phyloP scores from a whole-genome alignment of 2,113 vertebrate species.

The Myanophis thanlyinensis region DNA sequence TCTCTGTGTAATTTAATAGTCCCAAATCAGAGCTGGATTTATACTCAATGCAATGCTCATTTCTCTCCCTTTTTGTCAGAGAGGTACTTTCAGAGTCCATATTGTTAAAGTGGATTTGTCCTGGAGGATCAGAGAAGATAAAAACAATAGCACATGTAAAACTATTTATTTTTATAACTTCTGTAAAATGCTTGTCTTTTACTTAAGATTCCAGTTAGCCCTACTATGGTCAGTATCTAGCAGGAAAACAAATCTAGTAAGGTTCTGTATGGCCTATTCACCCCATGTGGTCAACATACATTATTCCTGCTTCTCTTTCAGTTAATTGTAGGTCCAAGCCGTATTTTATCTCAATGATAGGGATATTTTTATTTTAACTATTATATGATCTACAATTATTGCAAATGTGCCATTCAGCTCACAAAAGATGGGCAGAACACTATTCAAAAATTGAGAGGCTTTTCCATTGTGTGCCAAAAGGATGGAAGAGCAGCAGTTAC shows the following conservation, averaged over 20 bases:
- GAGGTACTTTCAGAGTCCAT: background rate
- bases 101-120: background rate
- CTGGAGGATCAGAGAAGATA: background rate
- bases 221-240: background rate
- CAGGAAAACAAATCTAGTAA: background rate
- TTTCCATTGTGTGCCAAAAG: constrained; percentile 30
- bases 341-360: background rate
- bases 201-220: background rate
- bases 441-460: background rate
- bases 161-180: background rate
- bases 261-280: background rate
- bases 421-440: background rate
- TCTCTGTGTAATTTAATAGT: background rate
- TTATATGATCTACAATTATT: background rate
- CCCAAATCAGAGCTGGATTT: background rate
- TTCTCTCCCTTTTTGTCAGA: background rate
- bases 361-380: background rate
- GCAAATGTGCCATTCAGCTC: background rate
- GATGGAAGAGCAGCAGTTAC: constrained; percentile 49
- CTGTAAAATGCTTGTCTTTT: background rate
- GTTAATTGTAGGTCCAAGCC: background rate
- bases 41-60: background rate
- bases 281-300: background rate
- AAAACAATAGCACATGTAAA: background rate
- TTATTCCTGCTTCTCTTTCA: background rate